Evolutionary conservation across 1,140 invertebrate species (phyloP).

Genomic region (Chrysopa pallens): DNA sequence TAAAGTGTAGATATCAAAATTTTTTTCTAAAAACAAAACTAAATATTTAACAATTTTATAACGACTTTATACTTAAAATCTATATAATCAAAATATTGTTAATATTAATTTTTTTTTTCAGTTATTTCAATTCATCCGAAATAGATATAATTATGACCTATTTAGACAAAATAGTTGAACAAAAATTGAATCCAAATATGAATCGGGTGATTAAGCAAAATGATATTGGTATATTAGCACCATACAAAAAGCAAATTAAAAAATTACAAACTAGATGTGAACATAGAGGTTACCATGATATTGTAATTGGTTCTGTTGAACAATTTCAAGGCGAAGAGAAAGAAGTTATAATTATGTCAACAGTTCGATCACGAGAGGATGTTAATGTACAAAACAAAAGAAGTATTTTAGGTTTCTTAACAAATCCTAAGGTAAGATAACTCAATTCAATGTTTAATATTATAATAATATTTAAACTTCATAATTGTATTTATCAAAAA

Average conservation of each 20-base stretch:
- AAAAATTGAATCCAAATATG: conserved; percentile 25
- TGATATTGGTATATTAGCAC: conserved; percentile 81
- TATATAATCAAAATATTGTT: too few relatives aligned
- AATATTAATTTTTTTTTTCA: too few relatives aligned
- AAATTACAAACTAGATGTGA: conserved; percentile 46
- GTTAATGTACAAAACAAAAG: conserved; percentile 30
- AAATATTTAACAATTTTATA: too few relatives aligned
- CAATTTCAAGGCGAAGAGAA: conserved; percentile 89
- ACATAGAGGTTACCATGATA: conserved; percentile 34
- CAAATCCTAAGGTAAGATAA: conserved; percentile 32
- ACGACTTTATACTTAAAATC: too few relatives aligned
- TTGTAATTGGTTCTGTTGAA: conserved; percentile 81
- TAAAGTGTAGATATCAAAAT: too few relatives aligned
- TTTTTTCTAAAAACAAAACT: too few relatives aligned
- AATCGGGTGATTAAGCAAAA: conserved; percentile 35
- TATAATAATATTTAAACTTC: too few relatives aligned
- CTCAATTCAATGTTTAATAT: too few relatives aligned
- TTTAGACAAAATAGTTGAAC: conserved; percentile 29
- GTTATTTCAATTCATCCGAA: conserved; percentile 45
- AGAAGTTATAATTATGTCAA: conserved; percentile 67
- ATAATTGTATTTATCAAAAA: too few relatives aligned
- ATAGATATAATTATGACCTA: conserved; percentile 22
- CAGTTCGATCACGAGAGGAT: conserved; percentile 47
- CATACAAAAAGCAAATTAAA: conserved; percentile 74
- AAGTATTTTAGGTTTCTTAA: conserved; percentile 56